A percentile compares a stretch with the other conserved stretches of the same genome.
Conservation (phyloP, 1,140 invertebrate genomes). For the Amphibalanus amphitrite region DNA sequence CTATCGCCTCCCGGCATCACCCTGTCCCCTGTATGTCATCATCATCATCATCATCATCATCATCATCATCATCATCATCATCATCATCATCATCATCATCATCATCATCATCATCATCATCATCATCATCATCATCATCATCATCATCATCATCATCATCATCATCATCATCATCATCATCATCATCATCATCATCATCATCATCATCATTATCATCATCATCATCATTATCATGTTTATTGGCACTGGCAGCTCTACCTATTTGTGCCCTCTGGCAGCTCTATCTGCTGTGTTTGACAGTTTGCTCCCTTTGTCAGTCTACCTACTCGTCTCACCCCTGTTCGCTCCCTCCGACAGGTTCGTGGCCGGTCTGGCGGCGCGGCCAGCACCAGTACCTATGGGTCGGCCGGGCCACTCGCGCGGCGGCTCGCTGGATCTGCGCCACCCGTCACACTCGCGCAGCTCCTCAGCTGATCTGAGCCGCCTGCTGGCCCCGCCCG, state of each 20-base stretch:
- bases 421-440: conserved; percentile 28
- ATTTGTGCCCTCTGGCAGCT: too few relatives aligned
- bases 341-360: background rate
- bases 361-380: background rate
- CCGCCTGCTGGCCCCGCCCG: conserved; percentile 26
- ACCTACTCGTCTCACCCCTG: too few relatives aligned
- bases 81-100: conserved; percentile 9
- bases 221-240: conserved; percentile 7
- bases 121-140: conserved; percentile 10
- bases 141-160: conserved; percentile 10
- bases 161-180: conserved; percentile 9
- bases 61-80: conserved; percentile 9
- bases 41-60: too few relatives aligned
- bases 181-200: conserved; percentile 10
- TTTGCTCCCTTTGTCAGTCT: too few relatives aligned
- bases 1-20: too few relatives aligned
- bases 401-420: conserved; percentile 15
- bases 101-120: conserved; percentile 9
- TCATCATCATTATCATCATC: conserved; percentile 8
- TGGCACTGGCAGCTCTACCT: too few relatives aligned
- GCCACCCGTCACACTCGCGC: conserved; percentile 39
- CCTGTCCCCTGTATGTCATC: too few relatives aligned
- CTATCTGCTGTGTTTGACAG: too few relatives aligned
- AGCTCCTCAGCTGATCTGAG: conserved; percentile 60
- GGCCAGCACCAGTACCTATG: background rate